Evolutionary conservation across 1,140 invertebrate genomes (phyloP).

Genomic region (Drosophila subpulchrella): DNA sequence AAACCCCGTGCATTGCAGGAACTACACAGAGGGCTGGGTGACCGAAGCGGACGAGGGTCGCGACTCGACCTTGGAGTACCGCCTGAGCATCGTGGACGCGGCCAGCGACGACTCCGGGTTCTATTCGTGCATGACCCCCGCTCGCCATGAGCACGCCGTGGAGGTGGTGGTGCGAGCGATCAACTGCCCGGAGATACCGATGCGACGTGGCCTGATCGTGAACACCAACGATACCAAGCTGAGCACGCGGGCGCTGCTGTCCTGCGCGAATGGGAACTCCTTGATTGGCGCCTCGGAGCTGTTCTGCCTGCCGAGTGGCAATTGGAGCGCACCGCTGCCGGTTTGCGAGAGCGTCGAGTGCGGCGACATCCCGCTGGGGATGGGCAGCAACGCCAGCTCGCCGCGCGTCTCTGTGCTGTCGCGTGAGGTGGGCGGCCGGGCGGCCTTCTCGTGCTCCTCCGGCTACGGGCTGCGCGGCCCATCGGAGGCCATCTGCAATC

Average conservation of each 20-base stretch:
- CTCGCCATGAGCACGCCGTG: slow-evolving; percentile 91
- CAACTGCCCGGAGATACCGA: slow-evolving; percentile 89
- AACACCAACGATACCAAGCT: slow-evolving; percentile 90
- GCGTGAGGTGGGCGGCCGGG: slow-evolving; percentile 90
- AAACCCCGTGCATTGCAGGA: slow-evolving; percentile 83
- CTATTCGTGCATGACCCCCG: slow-evolving; percentile 93
- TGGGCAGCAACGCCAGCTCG: slow-evolving; percentile 85
- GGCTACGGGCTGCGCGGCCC: slow-evolving; percentile 92
- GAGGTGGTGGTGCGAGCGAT: slow-evolving; percentile 92
- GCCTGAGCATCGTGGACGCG: slow-evolving; percentile 92
- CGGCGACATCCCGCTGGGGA: slow-evolving; percentile 87
- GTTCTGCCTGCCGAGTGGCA: slow-evolving; percentile 91
- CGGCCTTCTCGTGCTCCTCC: slow-evolving; percentile 91
- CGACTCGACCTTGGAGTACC: slow-evolving; percentile 92
- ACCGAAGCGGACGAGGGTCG: slow-evolving; percentile 91
- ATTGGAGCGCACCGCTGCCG: slow-evolving; percentile 92
- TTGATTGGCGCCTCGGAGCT: slow-evolving; percentile 90
- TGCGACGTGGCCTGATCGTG: slow-evolving; percentile 89
- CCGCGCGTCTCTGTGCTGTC: slow-evolving; percentile 90
- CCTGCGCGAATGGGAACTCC: slow-evolving; percentile 92
- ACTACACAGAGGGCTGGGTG: slow-evolving; percentile 93
- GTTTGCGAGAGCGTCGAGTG: slow-evolving; percentile 93
- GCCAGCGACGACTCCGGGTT: slow-evolving; percentile 91
- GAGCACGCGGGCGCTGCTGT: slow-evolving; percentile 90
- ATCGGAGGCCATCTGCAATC: slow-evolving; percentile 90